phyloP scores from a whole-genome alignment of 1,140 invertebrate genomes.

The Hydropsyche tenuis region DNA sequence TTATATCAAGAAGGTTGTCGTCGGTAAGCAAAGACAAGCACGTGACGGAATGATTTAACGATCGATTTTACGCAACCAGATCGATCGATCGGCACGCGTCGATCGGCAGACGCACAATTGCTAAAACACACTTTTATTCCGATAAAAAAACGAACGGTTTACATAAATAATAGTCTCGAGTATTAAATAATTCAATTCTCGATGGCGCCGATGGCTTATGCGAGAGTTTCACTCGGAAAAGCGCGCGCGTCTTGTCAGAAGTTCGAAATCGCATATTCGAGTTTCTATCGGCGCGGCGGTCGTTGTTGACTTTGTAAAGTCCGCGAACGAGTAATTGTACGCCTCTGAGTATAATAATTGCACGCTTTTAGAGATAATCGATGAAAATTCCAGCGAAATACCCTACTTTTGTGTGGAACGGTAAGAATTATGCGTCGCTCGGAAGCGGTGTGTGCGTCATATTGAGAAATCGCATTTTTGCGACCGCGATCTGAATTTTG shows the following conservation, averaged over 20 bases:
- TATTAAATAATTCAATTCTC: constrained; percentile 2
- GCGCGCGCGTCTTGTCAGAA: neutral
- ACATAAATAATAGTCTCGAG: neutral
- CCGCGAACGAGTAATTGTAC: neutral
- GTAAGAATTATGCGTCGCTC: neutral
- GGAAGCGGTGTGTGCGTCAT: constrained; percentile 1
- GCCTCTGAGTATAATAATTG: neutral
- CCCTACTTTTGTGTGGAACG: neutral
- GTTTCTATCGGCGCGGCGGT: neutral
- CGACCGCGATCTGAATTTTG: no score
- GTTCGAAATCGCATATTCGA: neutral
- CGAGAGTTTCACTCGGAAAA: constrained; percentile 16
- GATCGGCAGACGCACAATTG: neutral
- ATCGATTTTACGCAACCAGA: constrained; percentile 3
- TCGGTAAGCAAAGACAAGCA: neutral
- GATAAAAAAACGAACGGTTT: neutral
- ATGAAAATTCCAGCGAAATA: constrained; percentile 22
- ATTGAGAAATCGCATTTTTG: neutral
- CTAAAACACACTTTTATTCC: neutral
- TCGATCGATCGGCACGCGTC: neutral
- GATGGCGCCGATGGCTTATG: neutral
- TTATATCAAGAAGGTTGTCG: neutral
- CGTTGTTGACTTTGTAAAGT: no score
- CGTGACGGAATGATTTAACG: constrained; percentile 1
- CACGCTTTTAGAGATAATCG: constrained; percentile 8